phyloP scores from a whole-genome alignment of 2,797 vertebrate species.

The Sylvia borin region DNA sequence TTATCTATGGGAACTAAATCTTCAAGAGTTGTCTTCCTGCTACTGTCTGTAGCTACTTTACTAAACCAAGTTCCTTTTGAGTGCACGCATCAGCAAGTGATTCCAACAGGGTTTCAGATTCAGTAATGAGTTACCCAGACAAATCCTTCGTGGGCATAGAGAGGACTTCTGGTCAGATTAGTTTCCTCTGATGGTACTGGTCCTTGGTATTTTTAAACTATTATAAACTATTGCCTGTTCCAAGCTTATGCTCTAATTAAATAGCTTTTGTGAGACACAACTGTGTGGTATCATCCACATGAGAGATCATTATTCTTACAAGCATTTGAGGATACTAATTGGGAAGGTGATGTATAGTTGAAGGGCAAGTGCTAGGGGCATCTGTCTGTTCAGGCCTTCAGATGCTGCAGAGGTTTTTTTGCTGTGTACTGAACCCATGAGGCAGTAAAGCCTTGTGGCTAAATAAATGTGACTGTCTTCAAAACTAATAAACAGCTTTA shows the following conservation, averaged over 20 bases:
- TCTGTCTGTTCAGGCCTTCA: background rate
- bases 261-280: background rate
- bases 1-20: background rate
- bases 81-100: background rate
- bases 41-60: background rate
- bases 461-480: background rate
- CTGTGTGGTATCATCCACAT: rapidly evolving
- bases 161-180: background rate
- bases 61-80: background rate
- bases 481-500: background rate
- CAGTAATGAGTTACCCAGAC: background rate
- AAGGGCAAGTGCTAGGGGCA: background rate
- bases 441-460: background rate
- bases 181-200: background rate
- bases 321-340: background rate
- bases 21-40: background rate
- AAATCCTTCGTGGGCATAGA: background rate
- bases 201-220: background rate
- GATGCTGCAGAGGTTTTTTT: background rate
- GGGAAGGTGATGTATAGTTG: background rate
- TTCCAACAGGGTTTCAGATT: background rate
- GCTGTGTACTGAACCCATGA: background rate
- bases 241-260: background rate
- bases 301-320: background rate
- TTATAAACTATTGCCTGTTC: background rate